Evolutionary conservation across 2,888 invertebrate genomes (phyloP).

Genomic region (Macroteleia sp.): DNA sequence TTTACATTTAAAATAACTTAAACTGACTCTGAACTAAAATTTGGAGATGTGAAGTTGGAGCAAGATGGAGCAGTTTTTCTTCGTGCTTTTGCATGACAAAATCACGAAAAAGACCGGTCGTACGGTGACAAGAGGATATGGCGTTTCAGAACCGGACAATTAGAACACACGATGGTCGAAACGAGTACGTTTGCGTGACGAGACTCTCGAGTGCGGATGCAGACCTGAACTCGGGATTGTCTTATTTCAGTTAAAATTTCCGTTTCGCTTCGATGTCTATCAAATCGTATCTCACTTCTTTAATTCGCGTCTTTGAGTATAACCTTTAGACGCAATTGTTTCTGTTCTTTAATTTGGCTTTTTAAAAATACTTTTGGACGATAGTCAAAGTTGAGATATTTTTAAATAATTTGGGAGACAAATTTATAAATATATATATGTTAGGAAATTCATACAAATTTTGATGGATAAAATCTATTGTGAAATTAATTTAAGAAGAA

Average conservation of each 20-base stretch:
- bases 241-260: constrained; percentile 27
- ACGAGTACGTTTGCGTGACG: constrained; percentile 39
- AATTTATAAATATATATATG: too few relatives aligned
- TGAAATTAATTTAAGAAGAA: too few relatives aligned
- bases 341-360: too few relatives aligned
- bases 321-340: too few relatives aligned
- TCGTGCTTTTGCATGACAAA: constrained; percentile 14
- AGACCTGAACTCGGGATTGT: constrained; percentile 9
- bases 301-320: background rate
- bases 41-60: too few relatives aligned
- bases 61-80: constrained; percentile 1
- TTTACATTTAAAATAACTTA: too few relatives aligned
- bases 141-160: constrained; percentile 34
- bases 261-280: constrained; percentile 12
- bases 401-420: too few relatives aligned
- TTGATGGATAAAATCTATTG: too few relatives aligned
- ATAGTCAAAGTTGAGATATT: too few relatives aligned
- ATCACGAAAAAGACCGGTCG: constrained; percentile 33
- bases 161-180: constrained; percentile 34
- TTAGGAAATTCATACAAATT: too few relatives aligned
- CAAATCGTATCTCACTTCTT: background rate
- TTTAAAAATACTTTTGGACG: too few relatives aligned
- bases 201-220: constrained; percentile 27
- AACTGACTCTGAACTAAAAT: too few relatives aligned
- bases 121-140: constrained; percentile 41